phyloP scores from a whole-genome alignment of 1,140 invertebrate genomes.

The Anoplolepis gracilipes region DNA sequence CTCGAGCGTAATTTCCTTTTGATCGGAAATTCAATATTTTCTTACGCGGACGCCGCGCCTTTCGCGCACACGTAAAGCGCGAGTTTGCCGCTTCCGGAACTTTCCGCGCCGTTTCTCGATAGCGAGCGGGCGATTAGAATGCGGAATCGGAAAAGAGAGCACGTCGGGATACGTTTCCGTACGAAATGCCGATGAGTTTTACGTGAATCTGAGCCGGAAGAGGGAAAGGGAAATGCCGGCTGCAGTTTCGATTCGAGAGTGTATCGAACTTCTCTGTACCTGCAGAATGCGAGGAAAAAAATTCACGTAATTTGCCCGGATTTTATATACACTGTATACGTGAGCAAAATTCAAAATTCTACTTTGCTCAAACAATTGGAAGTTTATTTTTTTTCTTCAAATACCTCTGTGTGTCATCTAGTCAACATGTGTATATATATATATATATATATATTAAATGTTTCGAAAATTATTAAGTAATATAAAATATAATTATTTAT shows the following conservation, averaged over 20 bases:
- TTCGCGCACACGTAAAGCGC: constrained; percentile 45
- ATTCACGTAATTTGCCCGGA: neutral
- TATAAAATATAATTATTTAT: no score
- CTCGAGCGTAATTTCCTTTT: constrained; percentile 74
- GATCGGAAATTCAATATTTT: constrained; percentile 75
- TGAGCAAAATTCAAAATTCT: neutral
- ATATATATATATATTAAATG: no score
- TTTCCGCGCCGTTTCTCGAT: constrained; percentile 56
- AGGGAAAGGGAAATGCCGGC: neutral
- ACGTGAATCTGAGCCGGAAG: constrained; percentile 9
- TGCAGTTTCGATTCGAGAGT: constrained; percentile 6
- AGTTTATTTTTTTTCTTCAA: neutral
- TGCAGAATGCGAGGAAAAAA: neutral
- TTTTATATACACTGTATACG: neutral
- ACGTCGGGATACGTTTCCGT: constrained; percentile 14
- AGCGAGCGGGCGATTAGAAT: constrained; percentile 47
- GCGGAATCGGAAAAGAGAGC: constrained; percentile 52
- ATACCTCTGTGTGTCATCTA: no score
- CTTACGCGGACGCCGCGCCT: constrained; percentile 57
- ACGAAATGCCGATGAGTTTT: constrained; percentile 55
- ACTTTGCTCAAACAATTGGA: neutral
- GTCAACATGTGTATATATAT: no score
- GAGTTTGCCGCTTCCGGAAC: constrained; percentile 54
- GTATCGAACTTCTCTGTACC: neutral
- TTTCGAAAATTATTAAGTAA: no score